phyloP scores from a whole-genome alignment of 2,113 vertebrate species.

The Anolis carolinensis region DNA sequence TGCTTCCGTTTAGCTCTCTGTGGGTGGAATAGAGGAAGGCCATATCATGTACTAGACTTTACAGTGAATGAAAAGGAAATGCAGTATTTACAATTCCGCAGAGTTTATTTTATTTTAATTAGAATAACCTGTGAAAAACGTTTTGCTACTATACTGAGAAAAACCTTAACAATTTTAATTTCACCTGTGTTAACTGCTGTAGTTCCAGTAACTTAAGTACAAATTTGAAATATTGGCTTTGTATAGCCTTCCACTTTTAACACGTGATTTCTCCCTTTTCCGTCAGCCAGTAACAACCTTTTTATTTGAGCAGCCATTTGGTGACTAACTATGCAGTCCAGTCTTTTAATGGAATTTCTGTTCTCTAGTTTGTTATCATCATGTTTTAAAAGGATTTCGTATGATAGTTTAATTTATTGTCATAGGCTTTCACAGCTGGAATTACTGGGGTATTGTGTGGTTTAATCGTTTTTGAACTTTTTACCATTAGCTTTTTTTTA shows the following conservation, averaged over 20 bases:
- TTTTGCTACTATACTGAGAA: background rate
- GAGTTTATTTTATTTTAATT: constrained; percentile 18
- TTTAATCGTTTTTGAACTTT: too few relatives aligned
- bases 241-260: background rate
- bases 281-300: background rate
- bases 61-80: background rate
- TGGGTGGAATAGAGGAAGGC: constrained; percentile 17
- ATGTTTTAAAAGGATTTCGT: too few relatives aligned
- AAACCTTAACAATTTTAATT: background rate
- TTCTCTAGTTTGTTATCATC: too few relatives aligned
- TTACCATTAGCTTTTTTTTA: too few relatives aligned
- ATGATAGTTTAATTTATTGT: too few relatives aligned
- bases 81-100: constrained; percentile 2
- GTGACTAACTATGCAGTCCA: too few relatives aligned
- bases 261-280: background rate
- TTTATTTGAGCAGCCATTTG: too few relatives aligned
- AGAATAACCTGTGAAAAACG: background rate
- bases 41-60: constrained; percentile 6
- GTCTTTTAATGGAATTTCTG: too few relatives aligned
- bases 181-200: background rate
- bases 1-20: background rate
- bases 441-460: too few relatives aligned
- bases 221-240: background rate
- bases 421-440: too few relatives aligned
- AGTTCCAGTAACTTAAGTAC: background rate